These are phyloP conservation scores for Bombus sylvicola DNA, from an alignment of 1,140 invertebrate genomes.

Conservation along the genomic window DNA sequence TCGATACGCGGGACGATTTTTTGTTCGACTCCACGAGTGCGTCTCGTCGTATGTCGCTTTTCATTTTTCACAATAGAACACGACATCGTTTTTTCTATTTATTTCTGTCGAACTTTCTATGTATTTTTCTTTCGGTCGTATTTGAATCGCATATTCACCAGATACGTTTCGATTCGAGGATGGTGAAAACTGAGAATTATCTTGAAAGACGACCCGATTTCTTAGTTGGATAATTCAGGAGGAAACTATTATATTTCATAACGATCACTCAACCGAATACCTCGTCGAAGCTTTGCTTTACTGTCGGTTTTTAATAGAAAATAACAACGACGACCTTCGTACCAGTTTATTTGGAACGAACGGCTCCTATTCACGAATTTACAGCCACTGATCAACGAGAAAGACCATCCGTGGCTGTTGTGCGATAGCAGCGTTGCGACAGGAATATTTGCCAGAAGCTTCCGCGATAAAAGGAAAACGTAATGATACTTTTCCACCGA, in stretches of 20 bases:
- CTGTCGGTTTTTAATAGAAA: neutral
- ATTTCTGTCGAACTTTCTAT: neutral
- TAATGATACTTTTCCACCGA: neutral
- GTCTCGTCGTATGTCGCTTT: neutral
- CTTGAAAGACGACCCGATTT: neutral
- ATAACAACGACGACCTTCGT: neutral
- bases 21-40: neutral
- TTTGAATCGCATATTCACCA: neutral
- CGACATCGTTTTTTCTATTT: neutral
- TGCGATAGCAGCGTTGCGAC: neutral
- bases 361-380: slow-evolving; percentile 30
- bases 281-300: neutral
- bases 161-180: neutral
- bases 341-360: neutral
- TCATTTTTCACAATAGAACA: neutral
- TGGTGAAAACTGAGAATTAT: no score
- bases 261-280: neutral
- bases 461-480: slow-evolving; percentile 11
- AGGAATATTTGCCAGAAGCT: slow-evolving; percentile 5
- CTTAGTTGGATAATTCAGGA: neutral
- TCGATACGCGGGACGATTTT: neutral
- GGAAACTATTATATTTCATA: neutral
- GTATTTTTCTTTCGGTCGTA: neutral
- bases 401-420: slow-evolving; percentile 4
- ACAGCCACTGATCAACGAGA: slow-evolving; percentile 41